These are phyloP conservation scores for Dasypolia templi DNA, from an alignment of 2,888 invertebrate genomes.

Conservation along the genomic window DNA sequence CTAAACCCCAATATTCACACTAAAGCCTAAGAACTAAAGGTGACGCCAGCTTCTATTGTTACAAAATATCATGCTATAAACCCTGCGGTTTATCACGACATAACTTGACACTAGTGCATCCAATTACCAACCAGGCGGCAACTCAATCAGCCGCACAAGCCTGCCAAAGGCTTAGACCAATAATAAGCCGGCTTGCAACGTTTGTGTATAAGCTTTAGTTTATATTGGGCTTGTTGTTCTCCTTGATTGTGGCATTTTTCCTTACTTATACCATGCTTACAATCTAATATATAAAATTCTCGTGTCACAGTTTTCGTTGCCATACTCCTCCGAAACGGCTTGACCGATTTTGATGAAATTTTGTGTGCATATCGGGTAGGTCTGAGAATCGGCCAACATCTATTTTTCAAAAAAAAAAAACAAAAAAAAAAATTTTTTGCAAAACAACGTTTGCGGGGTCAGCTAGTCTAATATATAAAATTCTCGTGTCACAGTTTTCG, in stretches of 20 bases:
- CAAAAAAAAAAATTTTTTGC: too few species aligned
- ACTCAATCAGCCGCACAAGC: conserved; percentile 23
- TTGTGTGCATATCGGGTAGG: too few species aligned
- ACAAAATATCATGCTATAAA: background rate
- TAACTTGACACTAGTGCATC: conserved; percentile 16
- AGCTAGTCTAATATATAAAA: too few species aligned
- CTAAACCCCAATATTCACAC: background rate
- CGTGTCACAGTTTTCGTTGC: too few species aligned
- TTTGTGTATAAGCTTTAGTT: background rate
- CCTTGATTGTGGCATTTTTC: background rate
- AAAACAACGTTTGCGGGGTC: too few species aligned
- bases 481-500: too few species aligned
- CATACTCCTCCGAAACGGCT: too few species aligned
- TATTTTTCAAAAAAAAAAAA: too few species aligned
- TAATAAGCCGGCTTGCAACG: conserved; percentile 8
- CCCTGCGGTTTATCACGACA: background rate
- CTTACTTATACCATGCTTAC: too few species aligned
- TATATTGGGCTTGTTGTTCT: background rate
- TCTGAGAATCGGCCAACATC: too few species aligned
- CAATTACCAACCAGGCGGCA: conserved; percentile 36
- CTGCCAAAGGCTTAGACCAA: background rate
- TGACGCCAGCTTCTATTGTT: background rate
- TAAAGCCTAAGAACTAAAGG: background rate
- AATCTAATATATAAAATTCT: too few species aligned
- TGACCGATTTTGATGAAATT: too few species aligned